A percentile compares a stretch with the other conserved stretches of the same genome.
Conservation (phyloP, 2,888 invertebrate species). For the Nymphalis urticae region DNA sequence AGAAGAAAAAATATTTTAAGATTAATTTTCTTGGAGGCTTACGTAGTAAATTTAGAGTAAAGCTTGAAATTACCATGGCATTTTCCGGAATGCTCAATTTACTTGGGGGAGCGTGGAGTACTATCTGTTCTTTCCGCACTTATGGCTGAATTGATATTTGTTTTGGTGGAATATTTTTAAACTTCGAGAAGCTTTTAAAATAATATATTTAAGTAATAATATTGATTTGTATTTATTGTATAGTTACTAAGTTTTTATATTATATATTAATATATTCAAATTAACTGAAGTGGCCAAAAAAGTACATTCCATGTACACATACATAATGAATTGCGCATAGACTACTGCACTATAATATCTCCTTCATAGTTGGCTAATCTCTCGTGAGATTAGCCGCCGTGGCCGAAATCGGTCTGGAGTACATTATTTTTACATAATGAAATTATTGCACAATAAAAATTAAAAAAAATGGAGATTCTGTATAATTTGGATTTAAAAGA, state of each 20-base stretch:
- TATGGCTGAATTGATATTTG: slow-evolving; percentile 59
- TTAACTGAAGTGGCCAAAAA: too few species aligned
- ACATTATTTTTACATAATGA: too few species aligned
- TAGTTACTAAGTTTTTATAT: neutral
- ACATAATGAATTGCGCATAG: too few species aligned
- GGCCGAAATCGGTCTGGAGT: too few species aligned
- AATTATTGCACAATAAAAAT: too few species aligned
- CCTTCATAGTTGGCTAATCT: too few species aligned
- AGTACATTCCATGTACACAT: too few species aligned
- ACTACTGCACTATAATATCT: too few species aligned
- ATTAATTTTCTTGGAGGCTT: slow-evolving; percentile 72
- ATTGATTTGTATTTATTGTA: neutral
- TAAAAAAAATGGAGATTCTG: too few species aligned
- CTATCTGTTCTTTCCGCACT: slow-evolving; percentile 50
- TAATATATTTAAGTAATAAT: neutral
- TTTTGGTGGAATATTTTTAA: slow-evolving; percentile 13
- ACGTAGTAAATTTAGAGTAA: slow-evolving; percentile 69
- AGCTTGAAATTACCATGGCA: slow-evolving; percentile 67
- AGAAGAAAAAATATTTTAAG: slow-evolving; percentile 55
- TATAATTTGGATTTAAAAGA: too few species aligned
- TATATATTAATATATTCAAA: too few species aligned
- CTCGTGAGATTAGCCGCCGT: too few species aligned
- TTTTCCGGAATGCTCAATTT: slow-evolving; percentile 74
- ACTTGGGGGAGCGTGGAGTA: slow-evolving; percentile 54
- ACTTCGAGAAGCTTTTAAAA: neutral